Evolutionary conservation across 2,888 invertebrate genomes (phyloP).

Genomic region (Perizoma affinitatum): DNA sequence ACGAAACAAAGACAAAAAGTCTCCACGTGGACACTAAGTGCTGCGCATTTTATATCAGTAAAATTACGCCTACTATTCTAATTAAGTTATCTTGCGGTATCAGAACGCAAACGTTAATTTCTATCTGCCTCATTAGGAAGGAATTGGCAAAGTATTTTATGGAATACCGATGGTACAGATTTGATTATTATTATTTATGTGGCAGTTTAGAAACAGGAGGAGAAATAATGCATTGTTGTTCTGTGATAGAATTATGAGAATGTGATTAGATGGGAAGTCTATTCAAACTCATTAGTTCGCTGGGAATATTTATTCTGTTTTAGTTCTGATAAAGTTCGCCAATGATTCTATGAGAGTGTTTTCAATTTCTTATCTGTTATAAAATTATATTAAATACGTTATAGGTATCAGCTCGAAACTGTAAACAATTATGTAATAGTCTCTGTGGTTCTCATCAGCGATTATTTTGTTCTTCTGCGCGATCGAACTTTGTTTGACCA

Average conservation of each 20-base stretch:
- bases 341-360: too few relatives aligned
- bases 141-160: slow-evolving; percentile 14
- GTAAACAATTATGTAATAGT: slow-evolving; percentile 15
- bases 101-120: slow-evolving; percentile 21
- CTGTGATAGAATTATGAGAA: slow-evolving; percentile 21
- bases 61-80: slow-evolving; percentile 43
- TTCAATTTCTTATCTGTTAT: slow-evolving; percentile 16
- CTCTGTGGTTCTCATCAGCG: slow-evolving; percentile 6
- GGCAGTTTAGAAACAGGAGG: slow-evolving; percentile 3
- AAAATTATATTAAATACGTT: slow-evolving; percentile 9
- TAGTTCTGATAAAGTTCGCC: slow-evolving; percentile 7
- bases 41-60: slow-evolving; percentile 46
- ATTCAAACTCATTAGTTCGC: slow-evolving; percentile 7
- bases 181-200: slow-evolving; percentile 9
- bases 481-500: too few relatives aligned
- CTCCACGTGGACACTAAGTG: slow-evolving; percentile 38
- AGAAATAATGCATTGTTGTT: slow-evolving; percentile 14
- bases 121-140: slow-evolving; percentile 19
- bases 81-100: slow-evolving; percentile 30
- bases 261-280: slow-evolving; percentile 12
- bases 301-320: slow-evolving; percentile 6
- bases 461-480: slow-evolving; percentile 1
- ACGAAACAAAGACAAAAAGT: slow-evolving; percentile 41
- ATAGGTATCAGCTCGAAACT: slow-evolving; percentile 2
- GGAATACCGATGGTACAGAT: slow-evolving; percentile 16